Conservation (phyloP, 2,797 vertebrate genomes). For the Notamacropus eugenii region DNA sequence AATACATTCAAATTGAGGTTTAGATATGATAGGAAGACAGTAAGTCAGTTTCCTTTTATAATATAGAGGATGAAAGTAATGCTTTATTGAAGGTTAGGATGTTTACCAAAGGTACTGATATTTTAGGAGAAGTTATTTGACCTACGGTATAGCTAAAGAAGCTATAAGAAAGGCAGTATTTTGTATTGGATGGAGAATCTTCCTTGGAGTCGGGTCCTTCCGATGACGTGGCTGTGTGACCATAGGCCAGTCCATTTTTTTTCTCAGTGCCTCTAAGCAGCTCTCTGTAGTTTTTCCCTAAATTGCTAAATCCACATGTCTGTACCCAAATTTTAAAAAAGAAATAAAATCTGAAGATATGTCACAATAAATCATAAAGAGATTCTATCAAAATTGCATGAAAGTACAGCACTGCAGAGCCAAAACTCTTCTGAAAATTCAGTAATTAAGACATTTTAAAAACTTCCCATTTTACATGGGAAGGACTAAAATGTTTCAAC, state of each 20-base stretch:
- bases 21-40: background rate
- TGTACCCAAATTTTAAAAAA: background rate
- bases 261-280: background rate
- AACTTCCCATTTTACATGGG: background rate
- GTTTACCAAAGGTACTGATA: background rate
- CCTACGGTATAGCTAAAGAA: background rate
- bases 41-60: background rate
- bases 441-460: conserved; percentile 27
- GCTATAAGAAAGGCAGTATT: background rate
- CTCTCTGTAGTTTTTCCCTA: background rate
- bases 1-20: background rate
- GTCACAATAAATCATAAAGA: background rate
- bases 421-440: background rate
- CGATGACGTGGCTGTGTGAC: background rate
- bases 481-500: background rate
- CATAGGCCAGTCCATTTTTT: background rate
- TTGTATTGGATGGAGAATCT: background rate
- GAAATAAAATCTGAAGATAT: background rate
- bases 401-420: background rate
- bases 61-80: background rate
- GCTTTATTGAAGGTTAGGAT: background rate
- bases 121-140: background rate
- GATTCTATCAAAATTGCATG: conserved; percentile 18
- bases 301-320: background rate
- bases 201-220: background rate